These are phyloP conservation scores for Caenorhabditis sp. DNA, from an alignment of 2,888 invertebrate genomes.

Conservation along the genomic window DNA sequence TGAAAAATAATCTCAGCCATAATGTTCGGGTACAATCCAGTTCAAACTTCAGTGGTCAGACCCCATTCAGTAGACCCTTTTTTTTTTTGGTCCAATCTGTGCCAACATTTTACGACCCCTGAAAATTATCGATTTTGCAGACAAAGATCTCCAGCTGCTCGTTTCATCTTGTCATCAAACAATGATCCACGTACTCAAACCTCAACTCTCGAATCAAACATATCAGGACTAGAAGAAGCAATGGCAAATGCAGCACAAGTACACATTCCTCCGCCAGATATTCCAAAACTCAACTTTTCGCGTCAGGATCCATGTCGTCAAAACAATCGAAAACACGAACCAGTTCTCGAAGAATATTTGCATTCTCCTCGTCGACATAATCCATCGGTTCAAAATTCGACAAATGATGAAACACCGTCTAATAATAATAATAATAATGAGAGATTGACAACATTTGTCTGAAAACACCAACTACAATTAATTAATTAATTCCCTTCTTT, in stretches of 20 bases:
- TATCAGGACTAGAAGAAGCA: conserved; percentile 36
- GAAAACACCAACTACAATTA: background rate
- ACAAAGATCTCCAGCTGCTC: background rate
- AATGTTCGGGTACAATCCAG: too few relatives aligned
- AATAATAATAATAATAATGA: too few relatives aligned
- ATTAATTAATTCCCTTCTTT: background rate
- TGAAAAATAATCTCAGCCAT: too few relatives aligned
- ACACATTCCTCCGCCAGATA: background rate
- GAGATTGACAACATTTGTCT: conserved; percentile 32
- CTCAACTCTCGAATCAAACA: conserved; percentile 42
- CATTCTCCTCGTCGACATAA: conserved; percentile 28
- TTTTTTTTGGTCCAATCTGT: too few relatives aligned
- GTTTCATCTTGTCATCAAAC: background rate
- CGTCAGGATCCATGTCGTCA: conserved; percentile 36
- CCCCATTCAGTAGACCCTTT: too few relatives aligned
- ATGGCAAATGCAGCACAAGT: conserved; percentile 5
- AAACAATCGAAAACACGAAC: conserved; percentile 14
- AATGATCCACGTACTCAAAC: conserved; percentile 20
- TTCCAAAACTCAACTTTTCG: conserved; percentile 22
- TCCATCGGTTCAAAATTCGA: background rate
- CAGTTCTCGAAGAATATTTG: conserved; percentile 36
- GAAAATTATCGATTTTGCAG: background rate
- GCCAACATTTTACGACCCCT: too few relatives aligned
- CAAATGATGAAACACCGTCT: background rate
- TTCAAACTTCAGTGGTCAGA: too few relatives aligned